Evolutionary conservation across 2,888 invertebrate genomes (phyloP).

Genomic region (Prosopocoilus inquinatus): DNA sequence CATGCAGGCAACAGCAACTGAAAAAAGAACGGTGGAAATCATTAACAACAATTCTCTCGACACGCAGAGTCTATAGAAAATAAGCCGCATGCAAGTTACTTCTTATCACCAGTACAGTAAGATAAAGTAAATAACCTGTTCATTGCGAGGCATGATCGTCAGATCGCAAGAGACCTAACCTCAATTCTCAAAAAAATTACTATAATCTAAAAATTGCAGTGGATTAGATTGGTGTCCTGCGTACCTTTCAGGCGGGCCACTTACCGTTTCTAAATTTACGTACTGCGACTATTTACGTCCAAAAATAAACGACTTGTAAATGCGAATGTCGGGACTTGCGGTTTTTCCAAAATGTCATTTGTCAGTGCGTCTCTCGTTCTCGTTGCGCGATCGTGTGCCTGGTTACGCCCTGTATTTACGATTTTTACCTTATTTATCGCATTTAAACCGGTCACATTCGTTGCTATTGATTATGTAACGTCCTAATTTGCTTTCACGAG

Average conservation of each 20-base stretch:
- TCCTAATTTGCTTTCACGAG: conserved; percentile 2
- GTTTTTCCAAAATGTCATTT: neutral
- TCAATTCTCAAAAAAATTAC: conserved; percentile 23
- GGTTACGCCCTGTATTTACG: neutral
- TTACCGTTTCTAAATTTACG: conserved; percentile 1
- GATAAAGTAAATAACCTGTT: conserved; percentile 31
- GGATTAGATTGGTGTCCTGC: neutral
- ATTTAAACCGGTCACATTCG: conserved; percentile 8
- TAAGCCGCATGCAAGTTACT: conserved; percentile 4
- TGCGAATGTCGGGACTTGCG: neutral
- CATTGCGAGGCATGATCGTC: conserved; percentile 35
- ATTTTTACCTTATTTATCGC: neutral
- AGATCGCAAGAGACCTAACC: conserved; percentile 26
- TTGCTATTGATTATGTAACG: conserved; percentile 22
- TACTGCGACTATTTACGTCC: conserved; percentile 26
- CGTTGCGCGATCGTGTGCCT: neutral
- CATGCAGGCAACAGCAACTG: conserved; percentile 39
- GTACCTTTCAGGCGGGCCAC: neutral
- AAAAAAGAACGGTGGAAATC: conserved; percentile 34
- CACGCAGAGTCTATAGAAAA: neutral
- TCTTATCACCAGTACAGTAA: neutral
- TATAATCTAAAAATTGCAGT: conserved; percentile 2
- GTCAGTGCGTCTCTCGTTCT: neutral
- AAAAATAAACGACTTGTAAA: conserved; percentile 25
- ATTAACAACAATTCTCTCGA: neutral